Evolutionary conservation across 2,797 vertebrate species (phyloP).

Genomic region (Florisuga fusca): DNA sequence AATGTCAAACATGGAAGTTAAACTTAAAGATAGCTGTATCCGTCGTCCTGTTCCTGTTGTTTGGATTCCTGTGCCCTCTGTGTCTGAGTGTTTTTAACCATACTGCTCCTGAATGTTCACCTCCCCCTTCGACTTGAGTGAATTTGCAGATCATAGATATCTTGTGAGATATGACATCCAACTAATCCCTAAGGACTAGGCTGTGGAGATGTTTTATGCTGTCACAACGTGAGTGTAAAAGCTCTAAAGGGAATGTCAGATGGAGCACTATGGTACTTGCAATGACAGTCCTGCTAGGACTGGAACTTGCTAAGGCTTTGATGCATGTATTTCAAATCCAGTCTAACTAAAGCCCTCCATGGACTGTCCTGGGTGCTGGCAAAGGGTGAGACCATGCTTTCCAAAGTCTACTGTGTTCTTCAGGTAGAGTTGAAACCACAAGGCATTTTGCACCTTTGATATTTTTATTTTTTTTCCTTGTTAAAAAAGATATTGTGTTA

Average conservation of each 20-base stretch:
- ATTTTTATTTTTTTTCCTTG: background rate
- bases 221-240: background rate
- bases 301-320: background rate
- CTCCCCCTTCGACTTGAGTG: background rate
- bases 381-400: background rate
- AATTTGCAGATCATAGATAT: background rate
- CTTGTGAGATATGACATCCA: fast-evolving
- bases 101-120: background rate
- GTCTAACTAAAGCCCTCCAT: background rate
- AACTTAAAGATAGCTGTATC: background rate
- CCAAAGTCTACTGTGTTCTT: background rate
- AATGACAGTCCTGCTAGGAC: background rate
- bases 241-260: background rate
- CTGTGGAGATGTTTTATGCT: background rate
- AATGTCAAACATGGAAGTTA: background rate
- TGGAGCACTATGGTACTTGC: background rate
- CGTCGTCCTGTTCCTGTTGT: background rate
- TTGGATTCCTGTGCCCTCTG: background rate
- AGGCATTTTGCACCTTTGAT: background rate
- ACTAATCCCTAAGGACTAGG: background rate
- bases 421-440: background rate
- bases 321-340: background rate
- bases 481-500: background rate
- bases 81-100: background rate
- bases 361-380: background rate